These are phyloP conservation scores for Sminthurinus aureus DNA, from an alignment of 2,888 invertebrate genomes.

Conservation along the genomic window DNA sequence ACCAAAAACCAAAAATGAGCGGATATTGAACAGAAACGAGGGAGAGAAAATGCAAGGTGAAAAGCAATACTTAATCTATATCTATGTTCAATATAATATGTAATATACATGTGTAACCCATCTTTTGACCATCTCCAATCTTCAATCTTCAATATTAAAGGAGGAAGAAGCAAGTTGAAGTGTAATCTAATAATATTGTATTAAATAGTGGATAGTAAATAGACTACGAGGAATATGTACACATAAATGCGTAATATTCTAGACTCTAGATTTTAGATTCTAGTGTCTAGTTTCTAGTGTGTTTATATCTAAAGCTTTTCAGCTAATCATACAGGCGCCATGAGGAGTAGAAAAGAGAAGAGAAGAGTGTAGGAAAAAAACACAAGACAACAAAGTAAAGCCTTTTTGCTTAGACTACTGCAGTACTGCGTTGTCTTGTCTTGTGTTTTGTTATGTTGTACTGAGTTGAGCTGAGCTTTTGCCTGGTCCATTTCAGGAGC, in stretches of 20 bases:
- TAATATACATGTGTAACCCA: neutral
- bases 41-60: neutral
- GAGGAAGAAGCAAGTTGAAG: too few species aligned
- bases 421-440: too few species aligned
- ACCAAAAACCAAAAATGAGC: neutral
- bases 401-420: neutral
- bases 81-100: neutral
- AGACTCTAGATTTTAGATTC: too few species aligned
- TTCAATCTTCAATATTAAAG: neutral
- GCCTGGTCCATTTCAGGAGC: conserved; percentile 35
- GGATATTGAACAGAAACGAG: neutral
- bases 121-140: neutral
- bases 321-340: conserved; percentile 36
- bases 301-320: conserved; percentile 1
- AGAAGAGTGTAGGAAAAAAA: conserved; percentile 11
- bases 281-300: too few species aligned
- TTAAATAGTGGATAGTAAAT: too few species aligned
- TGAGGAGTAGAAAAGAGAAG: conserved; percentile 22
- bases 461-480: neutral
- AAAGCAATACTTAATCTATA: neutral
- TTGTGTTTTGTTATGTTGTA: neutral
- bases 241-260: too few species aligned
- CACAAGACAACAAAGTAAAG: neutral
- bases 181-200: too few species aligned
- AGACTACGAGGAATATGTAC: too few species aligned